Evolutionary conservation across 2,113 vertebrate genomes (phyloP).

Genomic region (Megaceryle maxima): DNA sequence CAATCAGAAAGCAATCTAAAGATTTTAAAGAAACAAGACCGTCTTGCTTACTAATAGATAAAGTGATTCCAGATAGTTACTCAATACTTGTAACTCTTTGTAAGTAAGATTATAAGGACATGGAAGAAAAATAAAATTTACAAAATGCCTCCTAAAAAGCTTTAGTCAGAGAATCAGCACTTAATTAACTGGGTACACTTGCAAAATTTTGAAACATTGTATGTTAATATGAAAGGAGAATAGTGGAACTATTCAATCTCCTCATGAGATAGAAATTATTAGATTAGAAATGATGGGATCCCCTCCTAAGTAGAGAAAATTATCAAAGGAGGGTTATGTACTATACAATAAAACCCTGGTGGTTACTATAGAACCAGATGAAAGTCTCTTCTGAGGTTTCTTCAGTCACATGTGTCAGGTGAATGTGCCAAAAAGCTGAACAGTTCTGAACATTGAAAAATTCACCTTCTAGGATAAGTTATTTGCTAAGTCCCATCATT

Average conservation of each 20-base stretch:
- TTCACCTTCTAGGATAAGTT: not conserved
- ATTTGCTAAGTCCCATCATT: not conserved
- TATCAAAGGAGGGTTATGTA: not conserved
- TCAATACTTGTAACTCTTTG: not conserved
- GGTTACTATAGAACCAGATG: not conserved
- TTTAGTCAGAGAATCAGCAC: not conserved
- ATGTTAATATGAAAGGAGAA: not conserved
- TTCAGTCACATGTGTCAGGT: not conserved
- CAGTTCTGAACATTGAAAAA: not conserved
- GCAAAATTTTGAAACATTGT: not conserved
- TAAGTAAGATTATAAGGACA: not conserved
- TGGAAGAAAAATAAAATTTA: not conserved
- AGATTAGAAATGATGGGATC: not conserved
- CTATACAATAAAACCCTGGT: not conserved
- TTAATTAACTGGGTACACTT: not conserved
- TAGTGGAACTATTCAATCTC: not conserved
- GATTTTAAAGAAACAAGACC: not conserved
- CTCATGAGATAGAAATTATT: too few relatives aligned
- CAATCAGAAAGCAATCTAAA: not conserved
- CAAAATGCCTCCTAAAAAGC: not conserved
- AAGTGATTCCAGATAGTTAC: not conserved
- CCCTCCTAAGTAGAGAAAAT: not conserved
- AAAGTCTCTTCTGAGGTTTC: not conserved
- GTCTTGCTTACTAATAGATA: not conserved
- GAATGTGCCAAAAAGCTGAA: not conserved